Evolutionary conservation across 2,888 invertebrate genomes (phyloP).

Genomic region (Ypsolopha sequella): DNA sequence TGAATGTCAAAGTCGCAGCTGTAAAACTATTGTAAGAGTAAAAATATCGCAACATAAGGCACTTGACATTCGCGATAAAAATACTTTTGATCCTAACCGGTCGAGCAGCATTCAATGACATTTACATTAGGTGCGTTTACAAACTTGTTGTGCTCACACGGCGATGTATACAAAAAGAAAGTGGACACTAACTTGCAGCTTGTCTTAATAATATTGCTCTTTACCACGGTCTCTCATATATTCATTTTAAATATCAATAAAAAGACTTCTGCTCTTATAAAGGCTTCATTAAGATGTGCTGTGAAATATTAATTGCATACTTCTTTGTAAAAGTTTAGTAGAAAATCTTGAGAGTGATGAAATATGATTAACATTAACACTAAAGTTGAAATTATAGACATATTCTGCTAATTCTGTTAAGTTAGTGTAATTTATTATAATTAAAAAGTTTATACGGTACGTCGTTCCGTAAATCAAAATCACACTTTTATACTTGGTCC

Average conservation of each 20-base stretch:
- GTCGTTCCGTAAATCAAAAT: no score
- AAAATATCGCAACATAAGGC: constrained; percentile 14
- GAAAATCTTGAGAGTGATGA: no score
- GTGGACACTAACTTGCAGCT: constrained; percentile 26
- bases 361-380: no score
- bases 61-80: constrained; percentile 28
- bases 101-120: constrained; percentile 50
- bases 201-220: constrained; percentile 15
- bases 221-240: constrained; percentile 7
- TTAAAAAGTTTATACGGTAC: no score
- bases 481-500: no score
- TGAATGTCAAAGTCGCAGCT: constrained; percentile 2
- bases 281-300: no score
- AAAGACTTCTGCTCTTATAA: no score
- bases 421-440: no score
- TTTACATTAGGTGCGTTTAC: constrained; percentile 49
- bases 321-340: no score
- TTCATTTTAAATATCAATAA: constrained; percentile 1
- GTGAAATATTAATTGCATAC: no score
- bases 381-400: no score
- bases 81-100: constrained; percentile 43
- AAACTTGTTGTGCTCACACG: constrained; percentile 43
- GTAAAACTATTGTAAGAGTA: not conserved
- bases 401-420: no score
- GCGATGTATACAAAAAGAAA: constrained; percentile 42